Conservation (phyloP, 2,888 invertebrate species). For the Drosophila rubida region DNA sequence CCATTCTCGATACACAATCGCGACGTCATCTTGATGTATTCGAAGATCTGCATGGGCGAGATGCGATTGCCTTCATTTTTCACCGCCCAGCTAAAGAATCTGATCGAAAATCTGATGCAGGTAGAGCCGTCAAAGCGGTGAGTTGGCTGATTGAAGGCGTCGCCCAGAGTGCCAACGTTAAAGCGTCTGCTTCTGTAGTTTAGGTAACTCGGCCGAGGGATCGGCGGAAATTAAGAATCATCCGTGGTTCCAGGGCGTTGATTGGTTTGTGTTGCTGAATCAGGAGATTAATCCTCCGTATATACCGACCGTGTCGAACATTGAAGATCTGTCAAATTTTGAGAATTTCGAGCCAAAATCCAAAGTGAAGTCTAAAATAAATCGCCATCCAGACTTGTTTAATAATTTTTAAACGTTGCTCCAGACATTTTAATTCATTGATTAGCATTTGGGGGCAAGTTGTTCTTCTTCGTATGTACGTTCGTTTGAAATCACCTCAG, state of each 20-base stretch:
- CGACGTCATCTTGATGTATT: conserved; percentile 97
- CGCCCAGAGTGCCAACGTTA: neutral
- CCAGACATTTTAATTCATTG: conserved; percentile 23
- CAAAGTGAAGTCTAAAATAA: conserved; percentile 62
- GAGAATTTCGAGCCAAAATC: conserved; percentile 59
- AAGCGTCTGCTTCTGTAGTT: conserved; percentile 85
- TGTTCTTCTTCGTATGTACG: no score
- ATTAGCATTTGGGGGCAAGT: neutral
- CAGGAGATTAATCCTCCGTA: conserved; percentile 89
- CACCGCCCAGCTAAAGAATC: conserved; percentile 91
- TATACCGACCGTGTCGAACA: conserved; percentile 86
- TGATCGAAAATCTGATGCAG: conserved; percentile 92
- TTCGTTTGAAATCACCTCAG: neutral
- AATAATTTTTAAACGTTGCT: conserved; percentile 69
- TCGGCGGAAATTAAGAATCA: conserved; percentile 94
- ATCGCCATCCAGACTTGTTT: conserved; percentile 78
- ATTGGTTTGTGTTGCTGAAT: conserved; percentile 93
- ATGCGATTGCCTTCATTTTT: conserved; percentile 94
- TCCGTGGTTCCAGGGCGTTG: conserved; percentile 92
- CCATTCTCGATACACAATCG: conserved; percentile 91
- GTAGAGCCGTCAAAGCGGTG: conserved; percentile 90
- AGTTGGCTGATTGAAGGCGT: neutral
- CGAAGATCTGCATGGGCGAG: conserved; percentile 96
- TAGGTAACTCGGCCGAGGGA: conserved; percentile 94
- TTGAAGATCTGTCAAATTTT: conserved; percentile 90